A percentile compares a stretch with the other conserved stretches of the same genome.
These are phyloP conservation scores for Muricea muricata DNA, from an alignment of 92 coral and sea anemone genomes.

Conservation along the genomic window DNA sequence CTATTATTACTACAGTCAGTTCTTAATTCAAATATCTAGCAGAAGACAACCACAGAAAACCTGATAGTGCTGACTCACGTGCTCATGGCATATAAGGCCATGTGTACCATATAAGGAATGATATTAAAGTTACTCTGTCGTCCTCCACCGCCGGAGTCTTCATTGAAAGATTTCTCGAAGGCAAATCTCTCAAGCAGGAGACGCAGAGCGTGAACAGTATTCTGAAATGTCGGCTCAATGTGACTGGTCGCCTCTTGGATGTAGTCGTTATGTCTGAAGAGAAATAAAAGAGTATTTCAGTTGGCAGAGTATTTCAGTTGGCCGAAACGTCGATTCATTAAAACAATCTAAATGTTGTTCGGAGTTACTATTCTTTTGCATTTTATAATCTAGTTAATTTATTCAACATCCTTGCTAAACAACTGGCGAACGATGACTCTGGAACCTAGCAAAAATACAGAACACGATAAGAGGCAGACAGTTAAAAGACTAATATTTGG, in stretches of 20 bases:
- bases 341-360: too few relatives aligned
- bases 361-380: too few relatives aligned
- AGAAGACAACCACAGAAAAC: too few relatives aligned
- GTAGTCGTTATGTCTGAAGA: slow-evolving; percentile 89
- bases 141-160: slow-evolving; percentile 98
- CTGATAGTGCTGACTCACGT: slow-evolving; percentile 73
- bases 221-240: slow-evolving; percentile 93
- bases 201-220: slow-evolving; percentile 89
- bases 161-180: slow-evolving; percentile 90
- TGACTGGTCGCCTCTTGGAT: slow-evolving; percentile 98
- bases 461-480: background rate
- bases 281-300: background rate
- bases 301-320: too few relatives aligned
- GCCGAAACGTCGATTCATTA: too few relatives aligned
- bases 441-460: slow-evolving; percentile 65
- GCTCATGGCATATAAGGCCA: slow-evolving; percentile 92
- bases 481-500: too few relatives aligned
- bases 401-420: slow-evolving; percentile 95
- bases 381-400: too few relatives aligned
- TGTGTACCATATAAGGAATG: slow-evolving; percentile 91
- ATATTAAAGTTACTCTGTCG: slow-evolving; percentile 94
- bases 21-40: too few relatives aligned
- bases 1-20: too few relatives aligned
- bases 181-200: slow-evolving; percentile 90
- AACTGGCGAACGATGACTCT: slow-evolving; percentile 98